Base-by-base conservation (phyloP, 2,797 vertebrate species). In the Propithecus deckenii region DNA sequence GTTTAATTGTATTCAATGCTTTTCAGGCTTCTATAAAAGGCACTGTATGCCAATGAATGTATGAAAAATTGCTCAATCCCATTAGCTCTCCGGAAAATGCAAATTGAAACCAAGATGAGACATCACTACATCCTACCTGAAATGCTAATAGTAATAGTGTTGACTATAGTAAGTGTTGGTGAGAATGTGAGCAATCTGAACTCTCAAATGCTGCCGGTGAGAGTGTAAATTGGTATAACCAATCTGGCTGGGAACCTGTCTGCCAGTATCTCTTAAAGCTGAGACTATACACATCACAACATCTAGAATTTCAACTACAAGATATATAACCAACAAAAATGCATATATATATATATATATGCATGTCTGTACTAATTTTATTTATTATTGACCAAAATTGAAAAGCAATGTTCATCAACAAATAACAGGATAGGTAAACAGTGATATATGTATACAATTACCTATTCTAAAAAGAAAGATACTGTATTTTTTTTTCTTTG, bases 91-190 rank as follows among this genome's bases (percentile, higher is more conserved):
- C 65, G 38, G 17, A 88, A 84, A 84, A 63, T 67, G 12, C 20
- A 88, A 78, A 96, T 88, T 76, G 78, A 88, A 88, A n/a, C 28
- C 32, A 74, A 93, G 57, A 78, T 48, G 55, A 84, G 78, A 55
- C 13, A 84, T 13, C 71, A 71, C 5, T 61, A 38, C 23, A 78
- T 23, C 72, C 46, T 72, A 55, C 25, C 71, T 84, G 46, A 88
- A 94, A 78, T 72, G 71, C 30, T 89, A 55, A n/a, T 32, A 48
- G 69, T 65, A 75, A 76, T 76, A 63, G 30, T 25, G 43, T 63
- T 87, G 63, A 55, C 32, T 72, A 46, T 13, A 14, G 38, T 46
- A 63, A 38, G 57, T 69, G 48, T 50, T 0, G 15, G 17, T 41
- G n/a, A 81, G 32, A 59, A 75, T 22, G 9, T 14, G 23, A 65